These are phyloP conservation scores for Megathymus violae DNA, from an alignment of 1,140 invertebrate genomes.

Conservation along the genomic window DNA sequence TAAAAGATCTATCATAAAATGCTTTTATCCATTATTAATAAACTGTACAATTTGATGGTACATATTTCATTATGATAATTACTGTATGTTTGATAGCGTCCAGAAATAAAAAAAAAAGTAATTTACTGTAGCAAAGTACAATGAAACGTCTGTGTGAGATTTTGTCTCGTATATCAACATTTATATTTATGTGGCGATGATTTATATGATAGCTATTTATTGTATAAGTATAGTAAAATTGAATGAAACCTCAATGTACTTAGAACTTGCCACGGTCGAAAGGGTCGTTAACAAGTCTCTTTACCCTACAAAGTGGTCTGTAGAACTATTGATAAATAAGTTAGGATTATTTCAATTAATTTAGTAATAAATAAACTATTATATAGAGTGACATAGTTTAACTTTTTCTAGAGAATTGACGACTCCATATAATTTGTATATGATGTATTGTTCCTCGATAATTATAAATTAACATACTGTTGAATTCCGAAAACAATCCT, in stretches of 20 bases:
- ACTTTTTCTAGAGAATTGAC: conserved; percentile 48
- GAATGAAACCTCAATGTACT: conserved; percentile 16
- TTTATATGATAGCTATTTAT: conserved; percentile 15
- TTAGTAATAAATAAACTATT: conserved; percentile 23
- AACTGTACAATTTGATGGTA: neutral
- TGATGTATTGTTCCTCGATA: conserved; percentile 17
- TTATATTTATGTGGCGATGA: neutral
- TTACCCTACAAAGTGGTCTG: neutral
- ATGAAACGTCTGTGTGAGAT: neutral
- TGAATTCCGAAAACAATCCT: conserved; percentile 23
- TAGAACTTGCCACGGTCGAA: conserved; percentile 19
- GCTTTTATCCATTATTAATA: neutral
- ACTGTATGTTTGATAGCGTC: neutral
- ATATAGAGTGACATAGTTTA: conserved; percentile 39
- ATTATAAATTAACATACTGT: conserved; percentile 15
- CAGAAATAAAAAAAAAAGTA: neutral
- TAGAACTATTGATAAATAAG: conserved; percentile 15
- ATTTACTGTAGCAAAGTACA: neutral
- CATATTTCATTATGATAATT: neutral
- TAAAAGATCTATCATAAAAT: neutral
- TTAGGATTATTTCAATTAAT: conserved; percentile 12
- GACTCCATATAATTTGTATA: conserved; percentile 30
- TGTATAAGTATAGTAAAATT: conserved; percentile 12
- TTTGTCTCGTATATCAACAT: neutral
- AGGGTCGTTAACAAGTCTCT: conserved; percentile 7